These are phyloP conservation scores for Diglossa cyanea DNA, from an alignment of 2,797 vertebrate species.

Conservation along the genomic window DNA sequence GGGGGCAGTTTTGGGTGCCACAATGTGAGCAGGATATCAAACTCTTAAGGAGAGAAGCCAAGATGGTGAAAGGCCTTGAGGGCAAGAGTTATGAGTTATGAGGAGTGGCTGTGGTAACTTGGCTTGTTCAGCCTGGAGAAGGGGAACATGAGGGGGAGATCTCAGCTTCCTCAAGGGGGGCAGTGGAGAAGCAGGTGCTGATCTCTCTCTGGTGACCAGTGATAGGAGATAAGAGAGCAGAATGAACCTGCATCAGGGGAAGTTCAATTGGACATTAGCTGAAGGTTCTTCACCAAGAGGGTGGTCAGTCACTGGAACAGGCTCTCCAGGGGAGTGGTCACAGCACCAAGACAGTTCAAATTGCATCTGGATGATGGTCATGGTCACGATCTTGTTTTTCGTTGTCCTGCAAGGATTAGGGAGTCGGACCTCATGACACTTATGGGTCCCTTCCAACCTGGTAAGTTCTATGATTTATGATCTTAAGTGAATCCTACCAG, in stretches of 20 bases:
- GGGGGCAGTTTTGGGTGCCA: background rate
- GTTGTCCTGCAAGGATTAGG: background rate
- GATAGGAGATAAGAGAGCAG: rapidly evolving
- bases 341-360: background rate
- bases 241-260: background rate
- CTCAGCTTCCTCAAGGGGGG: background rate
- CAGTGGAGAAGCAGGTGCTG: background rate
- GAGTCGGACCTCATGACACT: background rate
- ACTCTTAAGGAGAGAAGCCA: background rate
- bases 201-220: background rate
- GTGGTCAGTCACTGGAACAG: background rate
- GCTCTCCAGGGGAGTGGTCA: rapidly evolving
- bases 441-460: background rate
- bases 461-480: background rate
- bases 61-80: background rate
- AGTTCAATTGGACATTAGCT: background rate
- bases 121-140: background rate
- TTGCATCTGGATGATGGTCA: background rate
- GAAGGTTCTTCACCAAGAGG: background rate
- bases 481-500: background rate
- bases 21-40: background rate
- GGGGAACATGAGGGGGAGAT: background rate
- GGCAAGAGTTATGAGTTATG: rapidly evolving
- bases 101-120: background rate
- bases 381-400: background rate